Base-by-base conservation (phyloP, 2,113 vertebrate species). In the Ceyx melanurus region DNA sequence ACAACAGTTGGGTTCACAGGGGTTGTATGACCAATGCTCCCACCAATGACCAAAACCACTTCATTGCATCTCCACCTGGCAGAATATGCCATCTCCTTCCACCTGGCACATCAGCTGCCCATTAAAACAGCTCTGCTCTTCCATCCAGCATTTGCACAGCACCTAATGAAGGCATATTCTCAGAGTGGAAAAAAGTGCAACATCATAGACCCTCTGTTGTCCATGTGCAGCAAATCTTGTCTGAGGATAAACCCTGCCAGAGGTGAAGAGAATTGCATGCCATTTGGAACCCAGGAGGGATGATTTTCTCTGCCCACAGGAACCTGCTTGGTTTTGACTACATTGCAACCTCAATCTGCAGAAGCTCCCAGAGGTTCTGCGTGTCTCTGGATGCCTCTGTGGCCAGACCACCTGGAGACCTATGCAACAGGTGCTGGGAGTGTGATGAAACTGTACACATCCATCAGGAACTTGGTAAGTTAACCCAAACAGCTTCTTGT, bases 141-240 rank as follows among this genome's bases (percentile, higher is more conserved):
- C 66, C 65, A 53, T 15, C 31, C 57, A 70, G 37, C 29, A 3
- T 9, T 53, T 29, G 9, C 54, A 40, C 16, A 46, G 19, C 51
- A 31, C 22, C 18, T 0, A 0, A 43, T 0, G 4, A 0, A 23
- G 33, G 66, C 13, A 58, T 42, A 65, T 58, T 37, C 57, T 57
- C 65, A 70, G n/a, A 45, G 7, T 57, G 42, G 53, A 22, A 82
- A 31, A 7, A 22, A 8, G 29, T 15, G 13, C 48, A 37, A 3
- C 7, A 35, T 3, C 8, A 22, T 9, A 40, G 42, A 11, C 21
- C 3, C 12, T 31, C 54, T 1, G 0, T 18, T 60, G 29, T 13
- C 54, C 5, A 1, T 8, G 26, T 50, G 33, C 31, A 66, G 33
- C 33, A 81, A 45, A 14, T 25, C 57, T 11, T n/a, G 7, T 18